These are phyloP conservation scores for Heteromyza rotundicornis DNA, from an alignment of 2,888 invertebrate genomes.

Conservation along the genomic window DNA sequence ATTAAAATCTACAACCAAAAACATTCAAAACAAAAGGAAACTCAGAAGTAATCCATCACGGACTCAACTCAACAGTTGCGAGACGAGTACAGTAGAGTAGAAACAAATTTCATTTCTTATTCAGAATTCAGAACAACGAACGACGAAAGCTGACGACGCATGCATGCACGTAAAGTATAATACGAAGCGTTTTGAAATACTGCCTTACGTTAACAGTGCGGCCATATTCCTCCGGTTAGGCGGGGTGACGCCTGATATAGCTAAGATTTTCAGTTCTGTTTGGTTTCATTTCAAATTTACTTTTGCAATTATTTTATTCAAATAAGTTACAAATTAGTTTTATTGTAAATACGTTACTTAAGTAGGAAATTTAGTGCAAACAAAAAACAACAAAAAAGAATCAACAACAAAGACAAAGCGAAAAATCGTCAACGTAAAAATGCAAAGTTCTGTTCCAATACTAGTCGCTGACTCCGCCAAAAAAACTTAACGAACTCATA, in stretches of 20 bases:
- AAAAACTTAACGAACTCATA: too few relatives aligned
- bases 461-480: constrained; percentile 1
- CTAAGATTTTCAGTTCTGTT: neutral
- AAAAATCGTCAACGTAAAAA: neutral
- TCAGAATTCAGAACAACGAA: neutral
- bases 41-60: neutral
- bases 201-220: constrained; percentile 2
- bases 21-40: neutral
- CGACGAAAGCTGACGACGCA: neutral
- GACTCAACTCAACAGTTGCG: too few relatives aligned
- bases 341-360: constrained; percentile 39
- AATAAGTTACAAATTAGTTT: constrained; percentile 52
- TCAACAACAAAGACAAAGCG: neutral
- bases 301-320: constrained; percentile 48
- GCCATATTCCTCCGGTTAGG: too few relatives aligned
- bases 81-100: neutral
- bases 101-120: neutral
- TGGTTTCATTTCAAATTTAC: constrained; percentile 5
- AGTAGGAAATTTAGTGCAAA: constrained; percentile 10
- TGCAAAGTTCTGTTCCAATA: too few relatives aligned
- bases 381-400: neutral
- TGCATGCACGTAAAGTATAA: neutral
- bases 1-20: neutral
- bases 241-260: neutral
- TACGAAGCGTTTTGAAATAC: neutral